Conservation (phyloP, 2,888 invertebrate genomes). For the Drosophila phalerata region DNA sequence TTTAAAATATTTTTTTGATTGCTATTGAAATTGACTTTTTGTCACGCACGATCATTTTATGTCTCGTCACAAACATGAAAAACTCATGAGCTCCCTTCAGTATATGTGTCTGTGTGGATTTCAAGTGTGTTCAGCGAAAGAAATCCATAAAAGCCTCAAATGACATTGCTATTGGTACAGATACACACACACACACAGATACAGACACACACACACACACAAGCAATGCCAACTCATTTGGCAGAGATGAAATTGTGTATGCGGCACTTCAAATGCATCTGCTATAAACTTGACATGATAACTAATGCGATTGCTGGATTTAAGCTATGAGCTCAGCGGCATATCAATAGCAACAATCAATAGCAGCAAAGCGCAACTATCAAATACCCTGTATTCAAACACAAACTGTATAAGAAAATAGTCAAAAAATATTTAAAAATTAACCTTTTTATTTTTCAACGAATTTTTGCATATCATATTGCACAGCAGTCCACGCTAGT, state of each 20-base stretch:
- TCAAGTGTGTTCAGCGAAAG: slow-evolving; percentile 5
- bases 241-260: slow-evolving; percentile 18
- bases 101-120: neutral
- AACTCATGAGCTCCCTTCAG: neutral
- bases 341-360: neutral
- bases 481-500: too few relatives aligned
- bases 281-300: slow-evolving; percentile 29
- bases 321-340: neutral
- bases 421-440: too few relatives aligned
- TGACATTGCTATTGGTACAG: slow-evolving; percentile 6
- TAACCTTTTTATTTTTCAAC: too few relatives aligned
- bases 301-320: slow-evolving; percentile 16
- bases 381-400: neutral
- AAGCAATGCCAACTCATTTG: slow-evolving; percentile 6
- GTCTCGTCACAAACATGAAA: slow-evolving; percentile 8
- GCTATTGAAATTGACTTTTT: slow-evolving; percentile 7
- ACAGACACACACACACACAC: neutral
- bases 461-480: too few relatives aligned
- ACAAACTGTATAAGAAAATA: neutral
- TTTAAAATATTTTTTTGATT: slow-evolving; percentile 1
- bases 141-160: slow-evolving; percentile 6
- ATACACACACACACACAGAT: neutral
- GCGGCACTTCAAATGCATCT: slow-evolving; percentile 22
- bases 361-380: neutral
- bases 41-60: slow-evolving; percentile 14